Conservation (phyloP, 2,113 vertebrate genomes). For the Fulica atra region DNA sequence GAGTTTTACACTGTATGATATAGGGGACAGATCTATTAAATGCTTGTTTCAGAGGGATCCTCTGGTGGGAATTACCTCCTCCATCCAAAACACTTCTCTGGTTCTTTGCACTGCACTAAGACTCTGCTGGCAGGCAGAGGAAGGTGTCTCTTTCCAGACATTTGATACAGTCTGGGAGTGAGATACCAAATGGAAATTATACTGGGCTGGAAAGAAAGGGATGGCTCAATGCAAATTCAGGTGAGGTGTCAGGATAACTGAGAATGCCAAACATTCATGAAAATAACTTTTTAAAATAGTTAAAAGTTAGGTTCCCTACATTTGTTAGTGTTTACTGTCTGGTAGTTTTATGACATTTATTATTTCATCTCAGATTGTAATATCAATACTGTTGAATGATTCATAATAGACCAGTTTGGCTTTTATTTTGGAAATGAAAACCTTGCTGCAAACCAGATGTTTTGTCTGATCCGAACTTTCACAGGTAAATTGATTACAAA, state of each 20-base stretch:
- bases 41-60: neutral
- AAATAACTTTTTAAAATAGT: neutral
- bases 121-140: neutral
- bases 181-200: neutral
- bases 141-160: neutral
- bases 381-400: slow-evolving; percentile 1
- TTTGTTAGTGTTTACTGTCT: neutral
- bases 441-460: slow-evolving; percentile 24
- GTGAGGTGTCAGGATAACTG: neutral
- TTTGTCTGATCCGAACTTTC: neutral
- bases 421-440: neutral
- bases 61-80: neutral
- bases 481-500: neutral
- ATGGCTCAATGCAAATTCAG: neutral
- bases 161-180: neutral
- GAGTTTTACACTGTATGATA: rapidly evolving
- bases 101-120: neutral
- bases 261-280: neutral
- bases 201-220: neutral
- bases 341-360: neutral
- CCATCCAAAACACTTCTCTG: neutral
- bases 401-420: neutral
- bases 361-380: neutral
- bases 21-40: neutral
- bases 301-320: neutral